phyloP scores from a whole-genome alignment of 2,113 vertebrate species.

The Myotis lucifugus region DNA sequence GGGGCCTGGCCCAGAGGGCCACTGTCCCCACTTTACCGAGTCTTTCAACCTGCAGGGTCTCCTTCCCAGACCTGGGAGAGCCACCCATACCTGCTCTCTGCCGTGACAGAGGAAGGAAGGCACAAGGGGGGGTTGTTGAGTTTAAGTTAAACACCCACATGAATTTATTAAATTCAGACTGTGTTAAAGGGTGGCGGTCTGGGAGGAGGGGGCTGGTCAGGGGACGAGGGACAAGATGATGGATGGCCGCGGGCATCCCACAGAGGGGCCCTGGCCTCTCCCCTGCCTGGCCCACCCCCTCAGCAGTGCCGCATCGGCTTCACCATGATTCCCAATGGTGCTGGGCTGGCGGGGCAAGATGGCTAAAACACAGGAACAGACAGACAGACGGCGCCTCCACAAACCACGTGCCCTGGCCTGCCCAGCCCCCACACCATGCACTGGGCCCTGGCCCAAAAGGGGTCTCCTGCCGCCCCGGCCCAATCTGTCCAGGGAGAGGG shows the following conservation, averaged over 20 bases:
- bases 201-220: neutral
- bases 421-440: neutral
- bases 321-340: constrained; percentile 74
- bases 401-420: constrained; percentile 19
- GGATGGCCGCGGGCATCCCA: constrained; percentile 12
- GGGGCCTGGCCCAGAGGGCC: neutral
- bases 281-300: constrained; percentile 52
- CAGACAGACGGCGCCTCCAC: constrained; percentile 50
- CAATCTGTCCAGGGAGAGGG: constrained; percentile 71
- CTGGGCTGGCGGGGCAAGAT: constrained; percentile 56
- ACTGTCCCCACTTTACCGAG: too few species aligned
- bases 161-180: constrained; percentile 85
- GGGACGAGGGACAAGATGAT: constrained; percentile 57
- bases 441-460: neutral
- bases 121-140: neutral
- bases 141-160: constrained; percentile 83
- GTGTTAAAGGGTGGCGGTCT: constrained; percentile 73
- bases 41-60: neutral
- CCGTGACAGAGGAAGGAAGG: neutral
- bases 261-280: neutral
- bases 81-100: neutral
- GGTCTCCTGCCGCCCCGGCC: constrained; percentile 35
- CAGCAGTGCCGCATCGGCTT: constrained; percentile 57
- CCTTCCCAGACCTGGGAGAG: neutral
- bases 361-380: constrained; percentile 65